Percentiles rank a stretch among this genome's conserved stretches.
These are phyloP conservation scores for Ceratina australensis DNA, from an alignment of 1,140 invertebrate species.

Conservation along the genomic window DNA sequence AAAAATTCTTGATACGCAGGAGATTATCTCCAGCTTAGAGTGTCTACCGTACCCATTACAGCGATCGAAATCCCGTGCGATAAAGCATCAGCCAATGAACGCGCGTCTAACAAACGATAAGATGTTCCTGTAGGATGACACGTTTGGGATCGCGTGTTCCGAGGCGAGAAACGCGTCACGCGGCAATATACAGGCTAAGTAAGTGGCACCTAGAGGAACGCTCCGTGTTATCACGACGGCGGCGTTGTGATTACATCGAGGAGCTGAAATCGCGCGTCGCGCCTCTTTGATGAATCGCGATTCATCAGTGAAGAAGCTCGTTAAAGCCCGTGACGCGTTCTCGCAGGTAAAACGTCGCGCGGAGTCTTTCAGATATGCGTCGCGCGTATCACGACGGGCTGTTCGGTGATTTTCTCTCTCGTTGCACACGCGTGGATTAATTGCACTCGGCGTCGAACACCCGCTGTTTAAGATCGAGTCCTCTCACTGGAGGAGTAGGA, in stretches of 20 bases:
- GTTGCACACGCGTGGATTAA: slow-evolving; percentile 44
- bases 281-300: slow-evolving; percentile 61
- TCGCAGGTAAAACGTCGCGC: slow-evolving; percentile 1
- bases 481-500: no score
- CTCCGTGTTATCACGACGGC: slow-evolving; percentile 16
- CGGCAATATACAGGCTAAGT: slow-evolving; percentile 19
- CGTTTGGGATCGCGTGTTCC: background rate
- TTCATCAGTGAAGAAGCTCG: slow-evolving; percentile 66
- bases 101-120: background rate
- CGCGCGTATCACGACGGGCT: slow-evolving; percentile 36
- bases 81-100: background rate
- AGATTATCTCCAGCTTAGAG: no score
- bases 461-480: background rate
- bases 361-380: slow-evolving; percentile 35
- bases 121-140: no score
- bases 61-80: no score
- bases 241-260: slow-evolving; percentile 42
- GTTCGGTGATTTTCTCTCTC: slow-evolving; percentile 54
- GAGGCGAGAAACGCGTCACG: slow-evolving; percentile 6
- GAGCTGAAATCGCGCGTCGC: slow-evolving; percentile 36
- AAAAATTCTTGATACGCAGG: no score
- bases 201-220: slow-evolving; percentile 32
- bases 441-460: background rate
- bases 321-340: slow-evolving; percentile 60
- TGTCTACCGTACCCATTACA: no score